phyloP scores from a whole-genome alignment of 2,113 vertebrate species.

The Cyprinus carpio region DNA sequence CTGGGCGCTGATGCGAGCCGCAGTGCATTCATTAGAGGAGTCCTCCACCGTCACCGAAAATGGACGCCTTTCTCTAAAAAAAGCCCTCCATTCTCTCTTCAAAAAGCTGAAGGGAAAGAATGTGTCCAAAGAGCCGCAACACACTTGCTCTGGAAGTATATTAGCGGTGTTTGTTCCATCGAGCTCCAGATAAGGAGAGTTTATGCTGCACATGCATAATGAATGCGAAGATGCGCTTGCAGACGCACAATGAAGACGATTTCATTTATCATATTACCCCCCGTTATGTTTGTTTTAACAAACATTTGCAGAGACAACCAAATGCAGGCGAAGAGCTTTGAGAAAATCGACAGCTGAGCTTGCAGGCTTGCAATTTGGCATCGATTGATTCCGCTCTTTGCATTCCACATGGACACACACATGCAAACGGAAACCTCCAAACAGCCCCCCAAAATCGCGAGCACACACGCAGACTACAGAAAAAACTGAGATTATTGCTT shows the following conservation, averaged over 20 bases:
- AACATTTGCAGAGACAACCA: conserved; percentile 9
- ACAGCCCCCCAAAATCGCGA: not conserved
- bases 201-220: conserved; percentile 34
- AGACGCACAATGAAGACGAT: conserved; percentile 11
- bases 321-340: conserved; percentile 19
- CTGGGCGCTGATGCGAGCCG: conserved; percentile 65
- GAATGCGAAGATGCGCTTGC: conserved; percentile 40
- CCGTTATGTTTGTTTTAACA: not conserved
- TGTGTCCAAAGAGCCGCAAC: not conserved
- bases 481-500: conserved; percentile 62
- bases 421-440: conserved; percentile 7
- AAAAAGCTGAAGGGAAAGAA: not conserved
- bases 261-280: not conserved
- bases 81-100: not conserved
- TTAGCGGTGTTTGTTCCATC: not conserved
- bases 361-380: conserved; percentile 51
- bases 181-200: conserved; percentile 27
- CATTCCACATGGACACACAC: conserved; percentile 45
- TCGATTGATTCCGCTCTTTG: conserved; percentile 38
- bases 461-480: conserved; percentile 17
- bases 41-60: conserved; percentile 67
- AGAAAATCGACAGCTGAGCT: conserved; percentile 40
- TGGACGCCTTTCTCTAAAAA: conserved; percentile 66
- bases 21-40: conserved; percentile 73
- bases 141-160: not conserved